Base-by-base conservation (phyloP, 2,113 vertebrate species). In the Nesogale talazaci region DNA sequence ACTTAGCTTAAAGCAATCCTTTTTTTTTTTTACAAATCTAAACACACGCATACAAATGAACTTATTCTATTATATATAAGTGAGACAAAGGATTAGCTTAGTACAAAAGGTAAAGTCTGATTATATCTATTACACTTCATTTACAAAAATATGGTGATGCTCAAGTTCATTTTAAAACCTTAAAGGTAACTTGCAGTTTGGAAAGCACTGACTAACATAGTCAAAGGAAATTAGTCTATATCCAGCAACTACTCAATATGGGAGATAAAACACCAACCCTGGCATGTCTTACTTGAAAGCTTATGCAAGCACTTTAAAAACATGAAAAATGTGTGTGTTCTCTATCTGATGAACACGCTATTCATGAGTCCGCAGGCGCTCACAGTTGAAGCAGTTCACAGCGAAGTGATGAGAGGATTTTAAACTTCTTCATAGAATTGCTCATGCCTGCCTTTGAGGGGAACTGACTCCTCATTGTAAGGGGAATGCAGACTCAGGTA, bases 191-290 rank as follows among this genome's bases (percentile, higher is more conserved):
- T 36, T 90, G 19, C 3, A 74, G 40, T 85, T 85, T 78, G 23
- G n/a, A 31, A 83, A 89, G 77, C 46, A 77, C 23, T 69, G 52
- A 8, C 4, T 67, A 46, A 86, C 38, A 10, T 1, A 89, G 38
- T 0, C 77, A 82, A 80, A 86, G 57, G 36, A 34, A 67, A 87
- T 92, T 76, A 77, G 67, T 9, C 74, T 56, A 90, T 80, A 88
- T 81, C 2, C 29, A 67, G 90, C 17, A 59, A 4, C 15, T 70
- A 40, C 2, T 59, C 34, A 36, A 3, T 79, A 14, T 42, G 65
- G 23, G 19, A 93, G 17, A 74, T 15, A 65, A 2, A 82, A 63
- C 57, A 65, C 22, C 9, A 88, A 22, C 3, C 15, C 2, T n/a
- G 29, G 0, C 23, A 72, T 78, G 2, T 0, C 3, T 29, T 52